Evolutionary conservation across 2,888 invertebrate genomes (phyloP).

Genomic region (Mesochorus sp.): DNA sequence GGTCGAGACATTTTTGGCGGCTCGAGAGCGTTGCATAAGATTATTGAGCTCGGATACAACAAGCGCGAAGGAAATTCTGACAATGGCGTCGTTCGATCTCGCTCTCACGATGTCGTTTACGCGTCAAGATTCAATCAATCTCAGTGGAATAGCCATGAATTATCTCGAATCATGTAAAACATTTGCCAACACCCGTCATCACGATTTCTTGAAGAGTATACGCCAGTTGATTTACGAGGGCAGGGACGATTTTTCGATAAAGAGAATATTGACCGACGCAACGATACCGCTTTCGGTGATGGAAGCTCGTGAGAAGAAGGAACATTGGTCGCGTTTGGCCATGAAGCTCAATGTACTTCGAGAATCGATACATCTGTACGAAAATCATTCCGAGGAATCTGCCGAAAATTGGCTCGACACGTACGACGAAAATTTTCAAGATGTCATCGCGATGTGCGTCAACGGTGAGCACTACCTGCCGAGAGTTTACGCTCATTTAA

Average conservation of each 20-base stretch:
- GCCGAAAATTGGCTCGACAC: slow-evolving; percentile 14
- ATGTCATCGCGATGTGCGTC: slow-evolving; percentile 66
- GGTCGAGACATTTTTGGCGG: slow-evolving; percentile 78
- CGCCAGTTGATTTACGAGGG: slow-evolving; percentile 70
- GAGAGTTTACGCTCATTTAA: slow-evolving; percentile 69
- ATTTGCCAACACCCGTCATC: slow-evolving; percentile 67
- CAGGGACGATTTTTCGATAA: slow-evolving; percentile 64
- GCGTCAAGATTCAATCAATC: slow-evolving; percentile 69
- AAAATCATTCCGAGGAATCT: slow-evolving; percentile 45
- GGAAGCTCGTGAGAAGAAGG: slow-evolving; percentile 69
- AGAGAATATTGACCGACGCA: slow-evolving; percentile 71
- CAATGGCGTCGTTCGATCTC: slow-evolving; percentile 76
- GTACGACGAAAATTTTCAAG: slow-evolving; percentile 64
- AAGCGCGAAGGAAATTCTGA: slow-evolving; percentile 70
- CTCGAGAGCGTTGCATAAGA: slow-evolving; percentile 72
- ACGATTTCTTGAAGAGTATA: slow-evolving; percentile 70
- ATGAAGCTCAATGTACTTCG: slow-evolving; percentile 60
- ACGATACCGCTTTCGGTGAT: slow-evolving; percentile 69
- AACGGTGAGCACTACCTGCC: slow-evolving; percentile 69
- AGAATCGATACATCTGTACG: slow-evolving; percentile 26
- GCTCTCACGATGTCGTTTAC: slow-evolving; percentile 74
- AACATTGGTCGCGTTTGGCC: slow-evolving; percentile 72
- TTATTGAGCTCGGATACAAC: slow-evolving; percentile 62
- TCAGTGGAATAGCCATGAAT: slow-evolving; percentile 76
- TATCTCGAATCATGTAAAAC: slow-evolving; percentile 71